Evolutionary conservation across 2,888 invertebrate species (phyloP).

Genomic region (Crepidodera aurea): DNA sequence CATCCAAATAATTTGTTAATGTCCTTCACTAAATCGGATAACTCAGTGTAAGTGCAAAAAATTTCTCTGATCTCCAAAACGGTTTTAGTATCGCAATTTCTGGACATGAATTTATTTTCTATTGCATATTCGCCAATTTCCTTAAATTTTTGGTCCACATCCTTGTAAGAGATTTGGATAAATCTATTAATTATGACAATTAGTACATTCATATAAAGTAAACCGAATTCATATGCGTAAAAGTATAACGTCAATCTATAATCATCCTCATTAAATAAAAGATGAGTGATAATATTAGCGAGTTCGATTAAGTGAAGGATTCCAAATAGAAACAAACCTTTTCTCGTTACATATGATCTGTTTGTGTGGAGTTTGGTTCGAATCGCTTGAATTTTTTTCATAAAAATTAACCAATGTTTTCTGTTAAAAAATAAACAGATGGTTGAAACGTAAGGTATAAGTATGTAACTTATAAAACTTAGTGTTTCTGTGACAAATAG

Average conservation of each 20-base stretch:
- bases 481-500: neutral
- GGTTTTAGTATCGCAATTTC: neutral
- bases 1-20: slow-evolving; percentile 22
- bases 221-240: neutral
- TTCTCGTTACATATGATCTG: too few species aligned
- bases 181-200: neutral
- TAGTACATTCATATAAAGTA: neutral
- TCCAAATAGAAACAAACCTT: neutral
- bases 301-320: neutral
- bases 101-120: neutral
- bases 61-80: neutral
- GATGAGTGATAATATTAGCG: neutral
- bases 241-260: neutral
- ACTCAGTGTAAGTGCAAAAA: slow-evolving; percentile 12
- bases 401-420: neutral
- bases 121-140: neutral
- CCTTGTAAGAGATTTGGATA: neutral
- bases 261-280: neutral
- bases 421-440: neutral
- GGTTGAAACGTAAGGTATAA: neutral
- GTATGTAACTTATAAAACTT: neutral
- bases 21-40: slow-evolving; percentile 13
- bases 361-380: neutral
- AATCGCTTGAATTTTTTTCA: neutral
- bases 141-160: neutral